phyloP scores from a whole-genome alignment of 2,888 invertebrate genomes.

The Callyntrura sp. region DNA sequence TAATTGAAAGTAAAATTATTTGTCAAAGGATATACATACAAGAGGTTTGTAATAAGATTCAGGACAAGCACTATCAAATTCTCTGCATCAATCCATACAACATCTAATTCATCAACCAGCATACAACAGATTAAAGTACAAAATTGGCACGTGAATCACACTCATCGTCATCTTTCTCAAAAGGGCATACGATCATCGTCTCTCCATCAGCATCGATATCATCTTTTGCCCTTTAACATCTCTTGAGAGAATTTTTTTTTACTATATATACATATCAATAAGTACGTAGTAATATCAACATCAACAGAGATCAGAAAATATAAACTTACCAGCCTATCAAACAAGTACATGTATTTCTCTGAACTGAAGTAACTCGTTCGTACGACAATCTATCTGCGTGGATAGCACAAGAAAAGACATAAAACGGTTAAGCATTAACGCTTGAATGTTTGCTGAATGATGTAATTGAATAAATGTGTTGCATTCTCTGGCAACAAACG shows the following conservation, averaged over 20 bases:
- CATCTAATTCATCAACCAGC: constrained; percentile 49
- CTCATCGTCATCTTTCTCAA: constrained; percentile 52
- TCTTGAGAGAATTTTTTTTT: constrained; percentile 31
- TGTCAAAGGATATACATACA: constrained; percentile 2
- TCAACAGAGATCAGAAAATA: constrained; percentile 14
- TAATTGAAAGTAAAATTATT: constrained; percentile 49
- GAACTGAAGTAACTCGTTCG: neutral
- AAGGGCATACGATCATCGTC: constrained; percentile 55
- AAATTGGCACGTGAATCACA: constrained; percentile 75
- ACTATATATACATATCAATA: neutral
- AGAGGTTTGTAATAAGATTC: neutral
- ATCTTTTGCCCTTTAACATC: constrained; percentile 66
- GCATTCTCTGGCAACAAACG: constrained; percentile 39
- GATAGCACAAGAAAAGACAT: neutral
- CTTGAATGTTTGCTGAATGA: constrained; percentile 58
- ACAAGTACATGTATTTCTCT: neutral
- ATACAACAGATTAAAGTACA: constrained; percentile 67
- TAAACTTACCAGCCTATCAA: neutral
- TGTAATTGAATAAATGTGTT: constrained; percentile 71
- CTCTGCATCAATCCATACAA: constrained; percentile 21
- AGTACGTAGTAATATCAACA: neutral
- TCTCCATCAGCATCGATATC: constrained; percentile 43
- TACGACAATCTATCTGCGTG: neutral
- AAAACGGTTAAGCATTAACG: constrained; percentile 37
- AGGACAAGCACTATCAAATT: constrained; percentile 8